Conservation (phyloP, 2,888 invertebrate species). For the Julus scandinavius region DNA sequence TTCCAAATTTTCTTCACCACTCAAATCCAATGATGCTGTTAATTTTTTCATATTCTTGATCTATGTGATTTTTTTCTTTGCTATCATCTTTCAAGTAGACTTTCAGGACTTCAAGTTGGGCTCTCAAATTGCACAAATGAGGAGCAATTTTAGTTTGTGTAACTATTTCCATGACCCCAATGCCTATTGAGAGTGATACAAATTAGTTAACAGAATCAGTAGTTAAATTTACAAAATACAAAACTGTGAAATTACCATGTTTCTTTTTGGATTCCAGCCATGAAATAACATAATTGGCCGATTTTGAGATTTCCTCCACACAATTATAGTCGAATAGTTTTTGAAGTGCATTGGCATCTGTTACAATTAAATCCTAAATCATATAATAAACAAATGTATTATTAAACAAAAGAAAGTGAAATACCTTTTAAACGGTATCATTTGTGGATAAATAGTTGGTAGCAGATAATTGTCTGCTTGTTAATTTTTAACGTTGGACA, state of each 20-base stretch:
- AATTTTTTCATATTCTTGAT: neutral
- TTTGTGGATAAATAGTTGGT: no score
- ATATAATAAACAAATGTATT: neutral
- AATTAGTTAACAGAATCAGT: neutral
- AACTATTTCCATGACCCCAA: constrained; percentile 24
- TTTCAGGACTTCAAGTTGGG: neutral
- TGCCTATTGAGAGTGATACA: neutral
- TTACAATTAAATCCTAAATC: neutral
- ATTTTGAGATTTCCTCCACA: neutral
- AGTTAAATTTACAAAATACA: neutral
- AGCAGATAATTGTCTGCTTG: no score
- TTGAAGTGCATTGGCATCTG: neutral
- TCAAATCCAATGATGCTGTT: neutral
- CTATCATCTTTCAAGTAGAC: neutral
- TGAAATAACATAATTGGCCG: neutral
- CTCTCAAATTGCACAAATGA: constrained; percentile 24
- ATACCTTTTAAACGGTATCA: neutral
- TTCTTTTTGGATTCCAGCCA: neutral
- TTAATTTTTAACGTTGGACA: neutral
- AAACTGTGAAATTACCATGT: neutral
- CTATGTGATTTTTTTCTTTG: neutral
- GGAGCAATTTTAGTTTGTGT: constrained; percentile 13
- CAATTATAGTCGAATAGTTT: neutral
- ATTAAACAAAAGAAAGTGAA: neutral
- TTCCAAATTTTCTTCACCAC: neutral